These are phyloP conservation scores for Hypena proboscidalis DNA, from an alignment of 2,888 invertebrate genomes.

Conservation along the genomic window DNA sequence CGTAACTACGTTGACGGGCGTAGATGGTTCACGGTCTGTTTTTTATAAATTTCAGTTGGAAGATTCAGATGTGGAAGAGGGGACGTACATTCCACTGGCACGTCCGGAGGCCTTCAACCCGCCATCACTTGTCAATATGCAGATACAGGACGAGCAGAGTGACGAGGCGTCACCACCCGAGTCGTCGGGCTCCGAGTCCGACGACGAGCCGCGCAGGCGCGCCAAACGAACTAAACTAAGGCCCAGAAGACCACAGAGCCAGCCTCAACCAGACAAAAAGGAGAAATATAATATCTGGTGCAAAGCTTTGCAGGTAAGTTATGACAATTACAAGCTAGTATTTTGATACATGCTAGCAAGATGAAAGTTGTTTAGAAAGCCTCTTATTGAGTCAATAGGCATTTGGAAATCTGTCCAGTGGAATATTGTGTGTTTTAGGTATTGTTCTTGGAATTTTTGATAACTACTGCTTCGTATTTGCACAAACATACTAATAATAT, in stretches of 20 bases:
- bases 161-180: conserved; percentile 83
- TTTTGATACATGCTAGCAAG: too few species aligned
- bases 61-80: conserved; percentile 82
- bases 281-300: conserved; percentile 93
- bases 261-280: conserved; percentile 75
- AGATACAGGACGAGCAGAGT: conserved; percentile 86
- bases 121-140: conserved; percentile 78
- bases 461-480: too few species aligned
- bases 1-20: conserved; percentile 22
- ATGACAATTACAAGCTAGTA: too few species aligned
- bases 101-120: conserved; percentile 84
- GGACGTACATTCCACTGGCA: conserved; percentile 84
- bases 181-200: conserved; percentile 85
- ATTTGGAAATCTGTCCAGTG: too few species aligned
- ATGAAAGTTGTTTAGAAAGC: too few species aligned
- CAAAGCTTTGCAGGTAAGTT: conserved; percentile 78
- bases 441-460: too few species aligned
- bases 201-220: conserved; percentile 81
- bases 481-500: too few species aligned
- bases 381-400: too few species aligned
- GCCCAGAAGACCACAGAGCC: conserved; percentile 59
- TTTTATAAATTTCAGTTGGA: conserved; percentile 62
- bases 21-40: conserved; percentile 17
- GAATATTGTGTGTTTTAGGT: too few species aligned
- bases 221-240: conserved; percentile 83